A percentile compares a stretch with the other conserved stretches of the same genome.
phyloP scores from a whole-genome alignment of 2,888 invertebrate genomes.

The Pinctada fucata region DNA sequence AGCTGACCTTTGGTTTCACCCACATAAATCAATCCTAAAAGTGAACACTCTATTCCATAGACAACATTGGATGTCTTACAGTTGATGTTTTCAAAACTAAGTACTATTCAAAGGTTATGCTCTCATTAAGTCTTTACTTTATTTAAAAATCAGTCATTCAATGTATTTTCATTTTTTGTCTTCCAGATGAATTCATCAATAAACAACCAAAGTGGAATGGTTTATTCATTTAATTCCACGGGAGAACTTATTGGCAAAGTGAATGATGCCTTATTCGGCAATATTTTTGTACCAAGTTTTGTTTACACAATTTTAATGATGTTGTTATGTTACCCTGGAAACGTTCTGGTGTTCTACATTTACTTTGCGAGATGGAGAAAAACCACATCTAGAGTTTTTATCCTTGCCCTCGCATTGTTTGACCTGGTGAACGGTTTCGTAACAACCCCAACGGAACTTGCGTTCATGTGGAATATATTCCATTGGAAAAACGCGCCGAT shows the following conservation, averaged over 20 bases:
- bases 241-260: background rate
- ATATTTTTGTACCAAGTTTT: conserved; percentile 15
- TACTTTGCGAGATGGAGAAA: conserved; percentile 30
- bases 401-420: conserved; percentile 36
- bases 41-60: too few species aligned
- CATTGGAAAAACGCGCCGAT: conserved; percentile 29
- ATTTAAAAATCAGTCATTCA: too few species aligned
- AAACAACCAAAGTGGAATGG: too few species aligned
- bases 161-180: too few species aligned
- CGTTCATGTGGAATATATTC: conserved; percentile 13
- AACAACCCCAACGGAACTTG: conserved; percentile 30
- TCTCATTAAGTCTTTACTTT: too few species aligned
- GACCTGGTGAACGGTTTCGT: conserved; percentile 30
- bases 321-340: conserved; percentile 20
- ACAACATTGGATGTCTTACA: too few species aligned
- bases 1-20: too few species aligned
- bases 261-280: conserved; percentile 8
- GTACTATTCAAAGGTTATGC: too few species aligned
- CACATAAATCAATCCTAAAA: too few species aligned
- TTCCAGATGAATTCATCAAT: too few species aligned
- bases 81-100: too few species aligned
- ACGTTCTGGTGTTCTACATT: conserved; percentile 24
- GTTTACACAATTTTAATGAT: conserved; percentile 25
- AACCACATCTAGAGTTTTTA: conserved; percentile 34
- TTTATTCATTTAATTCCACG: too few species aligned